Percentiles rank a stretch among this genome's conserved stretches.
These are phyloP conservation scores for Varanus komodoensis DNA, from an alignment of 2,113 vertebrate species.

Conservation along the genomic window DNA sequence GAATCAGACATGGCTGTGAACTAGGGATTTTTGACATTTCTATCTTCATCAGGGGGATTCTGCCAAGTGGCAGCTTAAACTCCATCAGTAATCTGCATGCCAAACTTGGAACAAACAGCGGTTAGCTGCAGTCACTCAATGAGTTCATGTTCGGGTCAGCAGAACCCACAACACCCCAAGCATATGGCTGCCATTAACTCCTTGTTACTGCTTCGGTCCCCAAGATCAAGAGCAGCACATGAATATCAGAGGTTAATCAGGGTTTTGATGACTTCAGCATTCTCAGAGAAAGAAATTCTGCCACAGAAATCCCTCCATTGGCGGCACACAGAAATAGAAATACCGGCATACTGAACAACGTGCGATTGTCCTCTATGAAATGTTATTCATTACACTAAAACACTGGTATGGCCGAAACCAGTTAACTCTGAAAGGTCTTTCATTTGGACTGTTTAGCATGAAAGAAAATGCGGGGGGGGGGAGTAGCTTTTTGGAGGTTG, in stretches of 20 bases:
- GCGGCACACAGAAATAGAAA: slow-evolving; percentile 79
- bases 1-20: slow-evolving; percentile 73
- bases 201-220: slow-evolving; percentile 82
- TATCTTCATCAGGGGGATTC: slow-evolving; percentile 82
- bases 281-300: slow-evolving; percentile 89
- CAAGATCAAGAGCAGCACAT: slow-evolving; percentile 83
- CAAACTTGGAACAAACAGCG: slow-evolving; percentile 82
- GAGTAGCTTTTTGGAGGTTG: slow-evolving; percentile 67
- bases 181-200: slow-evolving; percentile 95
- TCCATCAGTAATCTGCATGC: slow-evolving; percentile 86
- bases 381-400: slow-evolving; percentile 88
- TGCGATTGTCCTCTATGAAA: slow-evolving; percentile 78
- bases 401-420: slow-evolving; percentile 85
- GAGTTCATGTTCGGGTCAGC: slow-evolving; percentile 86
- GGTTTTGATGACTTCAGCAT: slow-evolving; percentile 86
- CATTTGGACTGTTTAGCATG: slow-evolving; percentile 79
- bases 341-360: slow-evolving; percentile 73
- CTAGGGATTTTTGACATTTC: slow-evolving; percentile 79
- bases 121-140: slow-evolving; percentile 77
- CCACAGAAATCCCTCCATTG: slow-evolving; percentile 73
- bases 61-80: slow-evolving; percentile 89
- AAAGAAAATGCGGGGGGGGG: slow-evolving; percentile 76
- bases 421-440: slow-evolving; percentile 86
- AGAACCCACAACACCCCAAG: slow-evolving; percentile 84
- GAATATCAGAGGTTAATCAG: slow-evolving; percentile 94